Evolutionary conservation across 2,797 vertebrate species (phyloP), one percentile per base, ranked within the genome.

Genomic region (Tachyglossus aculeatus): DNA sequence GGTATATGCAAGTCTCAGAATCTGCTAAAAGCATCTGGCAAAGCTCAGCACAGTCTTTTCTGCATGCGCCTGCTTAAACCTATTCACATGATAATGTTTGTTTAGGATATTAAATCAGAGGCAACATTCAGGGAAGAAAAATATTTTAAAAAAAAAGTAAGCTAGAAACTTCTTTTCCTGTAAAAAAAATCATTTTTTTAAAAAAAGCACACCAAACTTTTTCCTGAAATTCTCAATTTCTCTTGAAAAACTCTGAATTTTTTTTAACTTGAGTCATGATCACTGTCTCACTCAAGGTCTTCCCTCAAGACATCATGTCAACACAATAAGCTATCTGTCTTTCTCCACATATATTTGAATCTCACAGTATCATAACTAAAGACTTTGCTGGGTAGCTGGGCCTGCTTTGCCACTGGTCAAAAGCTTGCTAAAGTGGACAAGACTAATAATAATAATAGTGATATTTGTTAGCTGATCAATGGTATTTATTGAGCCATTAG

Each of bases 61-160:
- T 77, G 83, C 84, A 65, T 77, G 21, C 60, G n/a, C 22, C 74
- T 47, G 57, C 66, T 67, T 50, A 78, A 64, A 76, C 19, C 77
- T 72, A 59, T 71, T 80, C 81, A 61, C 19, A 34, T 80, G 74
- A 74, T 81, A 88, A 82, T 85, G 75, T 19, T 67, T 68, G 43
- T 75, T 71, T 24, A 58, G 66, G 68, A 38, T 70, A 39, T 77
- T 82, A 82, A 67, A 77, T 55, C 72, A 64, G 60, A 57, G 19
- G 55, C 44, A 43, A 39, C 52, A 68, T 73, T 72, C 45, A 75
- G 37, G 54, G 66, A 67, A 41, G 38, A 63, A 74, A 76, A 68
- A 51, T 31, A 69, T 31, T 74, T 45, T 39, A 21, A 27, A 73
- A 65, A 58, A n/a, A n/a, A 61, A 69, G 47, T 51, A 74, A 71